Evolutionary conservation across 2,797 vertebrate species (phyloP), one percentile per base, ranked within the genome.

Genomic region (Lindbergichthys nudifrons): DNA sequence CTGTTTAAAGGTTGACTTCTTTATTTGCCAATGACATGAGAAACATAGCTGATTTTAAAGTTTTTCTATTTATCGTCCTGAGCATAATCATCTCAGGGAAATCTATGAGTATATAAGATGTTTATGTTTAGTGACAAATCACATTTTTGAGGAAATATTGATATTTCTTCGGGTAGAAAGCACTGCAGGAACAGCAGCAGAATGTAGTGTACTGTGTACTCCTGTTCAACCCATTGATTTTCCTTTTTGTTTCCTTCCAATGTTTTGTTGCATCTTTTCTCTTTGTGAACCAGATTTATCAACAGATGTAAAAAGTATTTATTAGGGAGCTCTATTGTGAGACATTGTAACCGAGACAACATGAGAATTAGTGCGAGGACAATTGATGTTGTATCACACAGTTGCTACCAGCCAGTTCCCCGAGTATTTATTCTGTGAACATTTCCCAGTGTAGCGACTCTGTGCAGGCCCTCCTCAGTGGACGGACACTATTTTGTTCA

Each of bases 281-380:
- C 50, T 71, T 62, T 65, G 58, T 75, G 63, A 74, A 83, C 26
- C 69, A 81, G 66, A 88, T 83, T 73, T 74, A 58, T 82, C 10
- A 10, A 79, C 57, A 76, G 88, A 85, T 85, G 77, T 88, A 79
- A 42, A 76, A 85, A 68, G 70, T 90, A 50, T 88, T 89, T 85
- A 83, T 88, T 82, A 43, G 73, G 14, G 32, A 36, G 43, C 10
- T 71, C 2, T 77, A 68, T 47, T 51, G 65, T 75, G 65, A 73
- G 73, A 82, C 50, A 52, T 66, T 73, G 70, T 69, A 65, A 74
- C 36, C 13, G 1, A 73, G 48, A 48, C 58, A 50, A 65, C 48
- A 19, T 42, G 19, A 65, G 15, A 68, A 80, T 74, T 46, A 57
- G 70, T 87, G 75, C 84, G 85, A 83, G 74, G 82, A 18, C 51